Evolutionary conservation across 2,797 vertebrate species (phyloP), one percentile per base, ranked within the genome.

Genomic region (Dromococcyx pavoninus): DNA sequence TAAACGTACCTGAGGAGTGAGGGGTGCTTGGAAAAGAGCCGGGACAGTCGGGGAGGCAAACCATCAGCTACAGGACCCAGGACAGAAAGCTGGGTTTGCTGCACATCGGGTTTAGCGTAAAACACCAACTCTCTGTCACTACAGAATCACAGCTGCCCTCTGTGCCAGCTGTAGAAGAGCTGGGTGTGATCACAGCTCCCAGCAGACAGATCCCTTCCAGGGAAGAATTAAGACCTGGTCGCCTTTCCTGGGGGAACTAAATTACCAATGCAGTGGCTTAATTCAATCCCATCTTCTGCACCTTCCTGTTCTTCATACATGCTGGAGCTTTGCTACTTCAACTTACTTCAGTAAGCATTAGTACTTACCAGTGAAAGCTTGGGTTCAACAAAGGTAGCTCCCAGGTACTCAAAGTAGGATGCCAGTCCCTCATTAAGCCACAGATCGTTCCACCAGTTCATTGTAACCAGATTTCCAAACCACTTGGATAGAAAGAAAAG

Each of bases 381-480:
- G 48, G 97, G 95, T 43, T 97, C 95, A 53, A 97, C 84, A 84
- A 96, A 86, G 44, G 86, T 74, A 72, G 91, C 88, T 72, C 97
- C 78, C 54, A 95, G 56, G 77, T 95, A 87, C 64, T 98, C 98
- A 88, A 98, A 96, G 69, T 98, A 98, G 91, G 97, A 96, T n/a
- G 98, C 95, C 86, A 98, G 97, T 54, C 98, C 98, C 80, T 98
- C 98, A 1, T 98, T 98, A 89, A 98, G 98, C 98, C 98, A 98
- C 32, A 98, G 51, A 79, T 98, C 96, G 51, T 98, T 98, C 98
- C 98, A 98, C 98, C 98, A 98, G 24, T 89, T 97, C 97, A 98
- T 98, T 33, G 98, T 98, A 82, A 98, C 98, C 86, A 98, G 95
- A 96, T 98, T 98, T 97, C 98, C 98, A 97, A 98, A 98, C 98